A percentile compares a stretch with the other conserved stretches of the same genome.
phyloP scores from a whole-genome alignment of 2,888 invertebrate genomes.

The Andrena bucephala region DNA sequence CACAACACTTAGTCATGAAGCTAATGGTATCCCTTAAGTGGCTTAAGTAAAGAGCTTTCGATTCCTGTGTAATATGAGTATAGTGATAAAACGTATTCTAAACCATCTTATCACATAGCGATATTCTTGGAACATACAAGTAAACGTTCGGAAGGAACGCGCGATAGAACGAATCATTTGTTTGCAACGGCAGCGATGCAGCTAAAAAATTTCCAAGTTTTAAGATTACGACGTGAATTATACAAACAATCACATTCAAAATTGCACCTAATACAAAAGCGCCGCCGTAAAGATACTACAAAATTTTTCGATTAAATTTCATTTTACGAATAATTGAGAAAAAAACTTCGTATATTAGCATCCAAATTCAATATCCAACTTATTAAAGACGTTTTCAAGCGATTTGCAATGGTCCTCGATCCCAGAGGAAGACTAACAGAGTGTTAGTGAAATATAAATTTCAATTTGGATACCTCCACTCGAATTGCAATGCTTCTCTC shows the following conservation, averaged over 20 bases:
- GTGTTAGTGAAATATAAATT: too few species aligned
- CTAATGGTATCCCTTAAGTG: not conserved
- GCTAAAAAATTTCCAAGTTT: not conserved
- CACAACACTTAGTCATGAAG: not conserved
- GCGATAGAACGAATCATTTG: not conserved
- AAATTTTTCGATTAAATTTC: not conserved
- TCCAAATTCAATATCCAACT: not conserved
- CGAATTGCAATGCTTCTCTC: not conserved
- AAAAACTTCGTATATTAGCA: not conserved
- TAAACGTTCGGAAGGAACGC: not conserved
- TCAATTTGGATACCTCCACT: not conserved
- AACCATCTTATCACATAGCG: not conserved
- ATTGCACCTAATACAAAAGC: too few species aligned
- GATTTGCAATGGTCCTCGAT: not conserved
- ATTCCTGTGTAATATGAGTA: not conserved
- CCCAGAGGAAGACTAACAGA: too few species aligned
- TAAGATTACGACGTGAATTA: not conserved
- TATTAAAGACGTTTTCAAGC: not conserved
- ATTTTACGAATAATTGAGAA: not conserved
- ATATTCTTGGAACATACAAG: not conserved
- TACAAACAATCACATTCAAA: too few species aligned
- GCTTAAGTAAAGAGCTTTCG: not conserved
- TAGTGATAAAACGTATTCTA: slow-evolving; percentile 4
- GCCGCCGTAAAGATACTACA: not conserved
- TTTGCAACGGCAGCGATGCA: not conserved